These are phyloP conservation scores for Adelphocoris suturalis DNA, from an alignment of 2,888 invertebrate genomes.

Conservation along the genomic window DNA sequence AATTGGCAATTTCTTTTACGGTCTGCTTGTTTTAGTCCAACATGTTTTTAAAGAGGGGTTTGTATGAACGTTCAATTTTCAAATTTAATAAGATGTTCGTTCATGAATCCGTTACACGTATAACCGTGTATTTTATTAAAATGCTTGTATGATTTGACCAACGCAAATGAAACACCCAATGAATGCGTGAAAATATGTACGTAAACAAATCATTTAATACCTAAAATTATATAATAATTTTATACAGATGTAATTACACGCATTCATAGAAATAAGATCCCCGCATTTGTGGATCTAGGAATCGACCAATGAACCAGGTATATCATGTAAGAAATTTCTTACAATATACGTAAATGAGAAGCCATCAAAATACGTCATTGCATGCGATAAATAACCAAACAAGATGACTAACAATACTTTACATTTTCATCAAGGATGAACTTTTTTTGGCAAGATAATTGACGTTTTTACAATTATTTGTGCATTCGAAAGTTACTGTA, in stretches of 20 bases:
- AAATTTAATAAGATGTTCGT: too few relatives aligned
- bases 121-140: too few relatives aligned
- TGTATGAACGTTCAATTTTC: too few relatives aligned
- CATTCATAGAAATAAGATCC: neutral
- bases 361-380: neutral
- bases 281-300: too few relatives aligned
- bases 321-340: neutral
- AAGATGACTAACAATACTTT: neutral
- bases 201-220: neutral
- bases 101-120: too few relatives aligned
- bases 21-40: too few relatives aligned
- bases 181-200: neutral
- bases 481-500: too few relatives aligned
- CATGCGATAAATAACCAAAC: neutral
- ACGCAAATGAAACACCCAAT: slow-evolving; percentile 6
- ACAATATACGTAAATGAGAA: neutral
- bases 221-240: neutral
- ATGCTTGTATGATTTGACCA: neutral
- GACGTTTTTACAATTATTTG: neutral
- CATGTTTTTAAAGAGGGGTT: too few relatives aligned
- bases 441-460: slow-evolving; percentile 7
- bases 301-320: too few relatives aligned
- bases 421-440: neutral
- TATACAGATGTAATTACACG: neutral
- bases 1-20: too few relatives aligned